Percentiles rank a stretch among this genome's conserved stretches.
Conservation (phyloP, 1,140 invertebrate species). For the Drosophila tsacasi region DNA sequence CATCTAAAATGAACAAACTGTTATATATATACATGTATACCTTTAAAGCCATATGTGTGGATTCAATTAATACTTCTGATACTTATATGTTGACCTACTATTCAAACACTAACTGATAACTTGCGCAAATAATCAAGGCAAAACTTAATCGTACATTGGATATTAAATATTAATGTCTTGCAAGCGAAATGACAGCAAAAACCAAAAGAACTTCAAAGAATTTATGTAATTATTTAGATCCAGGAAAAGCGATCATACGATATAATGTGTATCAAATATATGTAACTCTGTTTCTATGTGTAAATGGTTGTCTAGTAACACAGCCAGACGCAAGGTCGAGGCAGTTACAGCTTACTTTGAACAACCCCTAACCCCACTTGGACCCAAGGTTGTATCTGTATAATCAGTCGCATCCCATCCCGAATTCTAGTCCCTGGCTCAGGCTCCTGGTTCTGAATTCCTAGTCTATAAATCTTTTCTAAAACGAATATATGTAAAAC, state of each 20-base stretch:
- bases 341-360: constrained; percentile 3
- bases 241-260: constrained; percentile 23
- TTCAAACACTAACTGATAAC: constrained; percentile 3
- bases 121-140: not conserved
- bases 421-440: not conserved
- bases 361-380: not conserved
- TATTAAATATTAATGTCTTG: constrained; percentile 47
- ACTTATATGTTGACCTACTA: constrained; percentile 20
- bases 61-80: constrained; percentile 24
- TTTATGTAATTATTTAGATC: constrained; percentile 53
- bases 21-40: constrained; percentile 11
- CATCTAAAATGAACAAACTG: not conserved
- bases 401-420: not conserved
- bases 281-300: constrained; percentile 28
- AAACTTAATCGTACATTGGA: constrained; percentile 22
- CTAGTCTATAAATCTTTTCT: not conserved
- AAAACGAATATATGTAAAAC: not conserved
- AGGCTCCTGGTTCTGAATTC: not conserved
- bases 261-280: constrained; percentile 27
- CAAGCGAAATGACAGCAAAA: constrained; percentile 17
- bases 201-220: constrained; percentile 21
- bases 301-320: constrained; percentile 9
- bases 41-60: constrained; percentile 9
- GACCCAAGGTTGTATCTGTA: not conserved
- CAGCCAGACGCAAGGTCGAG: not conserved